A percentile compares a stretch with the other conserved stretches of the same genome.
phyloP scores from a whole-genome alignment of 2,888 invertebrate genomes.

The Clitarchus hookeri region DNA sequence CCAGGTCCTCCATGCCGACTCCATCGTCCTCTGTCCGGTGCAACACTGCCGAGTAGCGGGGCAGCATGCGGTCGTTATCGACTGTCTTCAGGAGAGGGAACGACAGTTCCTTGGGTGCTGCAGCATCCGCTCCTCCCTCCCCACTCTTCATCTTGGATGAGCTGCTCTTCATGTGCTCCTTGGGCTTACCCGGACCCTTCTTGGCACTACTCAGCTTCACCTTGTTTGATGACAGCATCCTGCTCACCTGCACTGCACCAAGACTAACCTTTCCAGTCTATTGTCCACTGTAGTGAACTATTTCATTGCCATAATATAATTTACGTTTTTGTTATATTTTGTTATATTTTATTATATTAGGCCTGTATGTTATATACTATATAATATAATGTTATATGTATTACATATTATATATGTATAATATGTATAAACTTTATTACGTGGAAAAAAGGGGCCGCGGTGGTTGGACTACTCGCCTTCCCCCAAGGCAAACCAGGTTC shows the following conservation, averaged over 20 bases:
- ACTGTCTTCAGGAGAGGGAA: constrained; percentile 70
- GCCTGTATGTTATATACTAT: no score
- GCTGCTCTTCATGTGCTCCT: constrained; percentile 29
- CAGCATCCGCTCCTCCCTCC: constrained; percentile 11
- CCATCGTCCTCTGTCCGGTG: constrained; percentile 73
- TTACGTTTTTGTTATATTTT: no score
- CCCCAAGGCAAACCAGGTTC: no score
- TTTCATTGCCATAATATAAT: no score
- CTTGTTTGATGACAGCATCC: constrained; percentile 35
- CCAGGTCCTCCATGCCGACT: constrained; percentile 86
- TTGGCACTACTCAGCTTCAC: constrained; percentile 40
- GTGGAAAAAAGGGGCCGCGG: no score
- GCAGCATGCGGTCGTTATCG: constrained; percentile 69
- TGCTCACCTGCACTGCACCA: constrained; percentile 11
- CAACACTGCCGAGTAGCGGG: constrained; percentile 64
- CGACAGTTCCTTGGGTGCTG: constrained; percentile 39
- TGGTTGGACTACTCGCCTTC: no score
- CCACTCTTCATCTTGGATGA: constrained; percentile 26
- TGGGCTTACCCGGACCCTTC: constrained; percentile 35
- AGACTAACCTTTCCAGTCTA: no score
- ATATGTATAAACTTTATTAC: no score
- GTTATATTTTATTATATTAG: no score
- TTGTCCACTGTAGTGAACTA: no score
- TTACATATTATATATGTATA: no score
- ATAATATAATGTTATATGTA: no score